These are phyloP conservation scores for Alitta virens DNA, from an alignment of 2,888 invertebrate genomes.

Conservation along the genomic window DNA sequence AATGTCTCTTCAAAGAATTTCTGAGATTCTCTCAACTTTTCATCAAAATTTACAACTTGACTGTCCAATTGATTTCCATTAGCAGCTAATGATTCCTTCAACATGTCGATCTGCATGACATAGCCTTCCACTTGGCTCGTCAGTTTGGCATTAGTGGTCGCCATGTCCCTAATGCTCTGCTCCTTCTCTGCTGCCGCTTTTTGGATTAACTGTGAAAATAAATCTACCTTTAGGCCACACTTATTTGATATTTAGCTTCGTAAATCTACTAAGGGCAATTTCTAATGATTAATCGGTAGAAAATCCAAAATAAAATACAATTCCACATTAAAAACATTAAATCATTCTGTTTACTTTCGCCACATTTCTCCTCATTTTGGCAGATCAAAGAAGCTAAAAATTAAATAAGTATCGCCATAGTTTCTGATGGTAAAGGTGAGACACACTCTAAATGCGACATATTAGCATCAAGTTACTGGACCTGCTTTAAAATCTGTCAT, in stretches of 20 bases:
- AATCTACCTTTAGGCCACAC: neutral
- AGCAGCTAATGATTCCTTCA: constrained; percentile 39
- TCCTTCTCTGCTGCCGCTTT: constrained; percentile 43
- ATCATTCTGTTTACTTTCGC: no score
- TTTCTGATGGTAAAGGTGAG: no score
- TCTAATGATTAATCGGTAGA: neutral
- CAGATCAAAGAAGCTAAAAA: no score
- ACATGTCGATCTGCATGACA: constrained; percentile 38
- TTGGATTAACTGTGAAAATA: constrained; percentile 51
- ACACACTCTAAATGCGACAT: no score
- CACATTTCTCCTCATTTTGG: no score
- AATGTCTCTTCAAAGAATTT: constrained; percentile 46
- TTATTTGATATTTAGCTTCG: neutral
- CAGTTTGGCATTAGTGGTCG: constrained; percentile 40
- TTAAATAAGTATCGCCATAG: no score
- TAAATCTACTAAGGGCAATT: neutral
- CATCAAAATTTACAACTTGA: constrained; percentile 40
- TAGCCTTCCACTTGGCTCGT: constrained; percentile 43
- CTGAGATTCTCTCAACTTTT: constrained; percentile 43
- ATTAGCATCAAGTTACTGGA: no score
- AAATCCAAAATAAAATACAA: no score
- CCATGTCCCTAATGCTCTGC: constrained; percentile 38
- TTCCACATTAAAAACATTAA: no score
- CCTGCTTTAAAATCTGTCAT: no score
- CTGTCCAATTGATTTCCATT: constrained; percentile 40